These are phyloP conservation scores for Potamilus streckersoni DNA, from an alignment of 1,140 invertebrate genomes.

Conservation along the genomic window DNA sequence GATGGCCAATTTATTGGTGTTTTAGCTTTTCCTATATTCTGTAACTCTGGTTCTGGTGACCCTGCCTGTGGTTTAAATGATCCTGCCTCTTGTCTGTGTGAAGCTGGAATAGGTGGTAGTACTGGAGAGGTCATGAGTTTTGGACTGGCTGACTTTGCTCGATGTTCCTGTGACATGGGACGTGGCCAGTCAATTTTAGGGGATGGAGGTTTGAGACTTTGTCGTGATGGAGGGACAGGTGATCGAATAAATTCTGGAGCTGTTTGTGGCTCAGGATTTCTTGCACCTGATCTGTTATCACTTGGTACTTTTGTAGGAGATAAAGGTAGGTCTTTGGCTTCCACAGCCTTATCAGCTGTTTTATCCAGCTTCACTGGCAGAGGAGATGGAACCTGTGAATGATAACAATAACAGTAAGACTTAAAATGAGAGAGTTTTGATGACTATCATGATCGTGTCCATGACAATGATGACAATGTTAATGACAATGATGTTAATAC, in stretches of 20 bases:
- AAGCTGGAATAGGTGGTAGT: neutral
- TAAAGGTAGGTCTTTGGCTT: constrained; percentile 1
- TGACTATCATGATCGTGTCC: no score
- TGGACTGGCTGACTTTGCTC: constrained; percentile 23
- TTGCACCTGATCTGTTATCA: constrained; percentile 15
- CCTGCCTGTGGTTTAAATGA: neutral
- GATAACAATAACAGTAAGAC: no score
- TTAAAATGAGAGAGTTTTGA: no score
- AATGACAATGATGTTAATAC: no score
- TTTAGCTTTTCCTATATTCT: constrained; percentile 1
- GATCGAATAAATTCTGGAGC: constrained; percentile 14
- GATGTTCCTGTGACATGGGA: constrained; percentile 17
- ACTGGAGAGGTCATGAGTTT: constrained; percentile 1
- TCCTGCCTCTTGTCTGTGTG: constrained; percentile 7
- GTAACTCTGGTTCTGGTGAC: constrained; percentile 1
- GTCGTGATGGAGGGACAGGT: constrained; percentile 15
- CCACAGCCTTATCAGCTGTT: constrained; percentile 20
- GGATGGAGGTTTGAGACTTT: constrained; percentile 17
- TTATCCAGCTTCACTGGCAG: constrained; percentile 27
- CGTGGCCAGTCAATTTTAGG: constrained; percentile 29
- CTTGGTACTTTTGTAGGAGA: no score
- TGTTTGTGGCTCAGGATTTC: constrained; percentile 18
- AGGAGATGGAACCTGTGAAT: constrained; percentile 24
- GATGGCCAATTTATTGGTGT: constrained; percentile 19
- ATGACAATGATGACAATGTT: no score